phyloP scores from a whole-genome alignment of 2,888 invertebrate genomes.

The Asteroscopus sphinx region DNA sequence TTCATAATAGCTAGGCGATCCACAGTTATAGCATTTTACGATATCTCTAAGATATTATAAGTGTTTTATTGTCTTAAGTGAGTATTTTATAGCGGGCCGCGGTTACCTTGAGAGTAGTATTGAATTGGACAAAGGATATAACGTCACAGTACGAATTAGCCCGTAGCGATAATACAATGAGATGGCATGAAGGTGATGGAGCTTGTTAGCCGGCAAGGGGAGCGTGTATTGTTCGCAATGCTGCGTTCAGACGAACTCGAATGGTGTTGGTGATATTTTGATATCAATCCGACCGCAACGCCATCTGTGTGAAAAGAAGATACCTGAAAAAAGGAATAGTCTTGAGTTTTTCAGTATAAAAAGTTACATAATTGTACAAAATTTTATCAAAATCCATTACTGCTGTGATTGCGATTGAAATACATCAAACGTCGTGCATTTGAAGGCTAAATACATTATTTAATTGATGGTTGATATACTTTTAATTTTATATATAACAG shows the following conservation, averaged over 20 bases:
- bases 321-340: not conserved
- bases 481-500: no score
- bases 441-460: not conserved
- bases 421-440: no score
- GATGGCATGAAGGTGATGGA: constrained; percentile 67
- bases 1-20: constrained; percentile 29
- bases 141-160: constrained; percentile 64
- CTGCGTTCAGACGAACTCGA: constrained; percentile 26
- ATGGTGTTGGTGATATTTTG: constrained; percentile 10
- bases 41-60: constrained; percentile 45
- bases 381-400: not conserved
- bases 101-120: constrained; percentile 65
- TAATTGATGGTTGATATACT: not conserved
- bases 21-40: constrained; percentile 35
- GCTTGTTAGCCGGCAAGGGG: constrained; percentile 59
- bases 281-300: constrained; percentile 17
- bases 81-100: constrained; percentile 48
- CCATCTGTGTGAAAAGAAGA: not conserved
- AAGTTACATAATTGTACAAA: not conserved
- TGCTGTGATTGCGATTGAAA: not conserved
- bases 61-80: constrained; percentile 55
- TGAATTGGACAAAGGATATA: constrained; percentile 70
- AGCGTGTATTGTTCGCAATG: constrained; percentile 63
- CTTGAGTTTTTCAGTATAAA: not conserved
- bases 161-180: constrained; percentile 66